phyloP scores from a whole-genome alignment of 2,888 invertebrate species.

The Cosmia pyralina region DNA sequence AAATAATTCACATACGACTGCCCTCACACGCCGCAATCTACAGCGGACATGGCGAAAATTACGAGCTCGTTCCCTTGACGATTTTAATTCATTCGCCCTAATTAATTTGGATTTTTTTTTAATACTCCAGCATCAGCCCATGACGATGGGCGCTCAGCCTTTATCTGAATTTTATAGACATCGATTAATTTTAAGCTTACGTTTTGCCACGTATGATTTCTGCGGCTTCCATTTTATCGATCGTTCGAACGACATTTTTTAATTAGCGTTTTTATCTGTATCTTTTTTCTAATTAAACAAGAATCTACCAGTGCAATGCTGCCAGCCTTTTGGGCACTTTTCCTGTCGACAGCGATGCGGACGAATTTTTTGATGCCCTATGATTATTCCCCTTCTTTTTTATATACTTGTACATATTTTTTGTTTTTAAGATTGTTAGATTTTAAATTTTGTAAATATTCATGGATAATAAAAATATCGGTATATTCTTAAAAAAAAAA shows the following conservation, averaged over 20 bases:
- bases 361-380: too few species aligned
- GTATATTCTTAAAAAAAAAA: too few species aligned
- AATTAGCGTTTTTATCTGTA: not conserved
- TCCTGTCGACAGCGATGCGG: too few species aligned
- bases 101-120: constrained; percentile 78
- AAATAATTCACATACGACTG: constrained; percentile 87
- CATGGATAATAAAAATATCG: too few species aligned
- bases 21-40: constrained; percentile 78
- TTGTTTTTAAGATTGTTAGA: too few species aligned
- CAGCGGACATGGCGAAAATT: constrained; percentile 77
- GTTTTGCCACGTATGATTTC: constrained; percentile 66
- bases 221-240: constrained; percentile 53
- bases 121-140: constrained; percentile 65
- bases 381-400: too few species aligned
- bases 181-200: constrained; percentile 64
- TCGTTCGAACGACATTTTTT: constrained; percentile 51
- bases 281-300: not conserved
- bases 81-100: constrained; percentile 75
- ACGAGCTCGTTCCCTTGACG: constrained; percentile 75
- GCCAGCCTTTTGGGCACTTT: too few species aligned
- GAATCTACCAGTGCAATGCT: too few species aligned
- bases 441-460: too few species aligned
- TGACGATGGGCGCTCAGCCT: constrained; percentile 49
- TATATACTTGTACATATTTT: too few species aligned
- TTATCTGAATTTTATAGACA: constrained; percentile 63